These are phyloP conservation scores for Paramuricea clavata DNA, from an alignment of 92 coral and sea anemone genomes.

Conservation along the genomic window DNA sequence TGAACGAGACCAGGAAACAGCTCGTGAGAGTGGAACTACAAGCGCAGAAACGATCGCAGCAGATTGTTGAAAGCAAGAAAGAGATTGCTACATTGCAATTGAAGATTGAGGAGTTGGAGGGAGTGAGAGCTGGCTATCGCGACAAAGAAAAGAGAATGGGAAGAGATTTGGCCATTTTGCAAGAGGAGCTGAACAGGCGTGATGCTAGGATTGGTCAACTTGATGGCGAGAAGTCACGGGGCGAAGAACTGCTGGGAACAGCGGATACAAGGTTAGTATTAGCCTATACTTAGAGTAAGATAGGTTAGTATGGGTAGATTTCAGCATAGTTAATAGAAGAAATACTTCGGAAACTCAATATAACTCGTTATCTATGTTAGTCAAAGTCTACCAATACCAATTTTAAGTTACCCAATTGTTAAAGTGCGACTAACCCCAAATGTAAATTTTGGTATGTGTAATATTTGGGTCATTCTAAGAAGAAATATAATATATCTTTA, in stretches of 20 bases:
- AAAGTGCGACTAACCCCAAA: no score
- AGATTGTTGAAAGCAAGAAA: conserved; percentile 72
- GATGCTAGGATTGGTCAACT: conserved; percentile 38
- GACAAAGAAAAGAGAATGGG: conserved; percentile 78
- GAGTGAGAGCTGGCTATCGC: conserved; percentile 60
- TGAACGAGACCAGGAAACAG: conserved; percentile 26
- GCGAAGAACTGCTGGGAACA: background rate
- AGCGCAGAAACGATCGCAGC: conserved; percentile 48
- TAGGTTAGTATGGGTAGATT: no score
- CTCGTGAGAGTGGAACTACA: conserved; percentile 52
- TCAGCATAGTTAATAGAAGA: no score
- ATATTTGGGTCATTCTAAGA: no score
- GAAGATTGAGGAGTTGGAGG: conserved; percentile 73
- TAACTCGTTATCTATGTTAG: no score
- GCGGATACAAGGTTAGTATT: conserved; percentile 1
- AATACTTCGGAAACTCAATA: no score
- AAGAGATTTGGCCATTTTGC: conserved; percentile 60
- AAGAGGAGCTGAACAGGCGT: conserved; percentile 67
- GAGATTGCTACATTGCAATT: conserved; percentile 71
- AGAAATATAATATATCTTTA: no score
- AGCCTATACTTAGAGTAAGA: no score
- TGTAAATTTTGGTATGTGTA: no score
- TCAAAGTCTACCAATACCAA: no score
- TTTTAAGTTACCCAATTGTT: no score
- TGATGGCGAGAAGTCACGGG: background rate